phyloP scores from a whole-genome alignment of 2,113 vertebrate species.

The Accipiter virgatus region DNA sequence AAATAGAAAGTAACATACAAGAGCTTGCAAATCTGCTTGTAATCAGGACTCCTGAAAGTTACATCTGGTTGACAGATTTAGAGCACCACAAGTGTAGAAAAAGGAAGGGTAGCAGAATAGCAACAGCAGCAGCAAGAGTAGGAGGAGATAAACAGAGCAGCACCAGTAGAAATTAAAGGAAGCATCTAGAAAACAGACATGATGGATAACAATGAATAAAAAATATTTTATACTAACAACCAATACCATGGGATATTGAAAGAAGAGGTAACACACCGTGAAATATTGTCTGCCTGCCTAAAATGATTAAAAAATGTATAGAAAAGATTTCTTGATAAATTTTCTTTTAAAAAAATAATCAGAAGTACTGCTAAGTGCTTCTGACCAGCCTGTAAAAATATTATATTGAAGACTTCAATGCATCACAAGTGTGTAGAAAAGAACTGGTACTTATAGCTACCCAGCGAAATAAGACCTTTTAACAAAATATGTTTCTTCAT shows the following conservation, averaged over 20 bases:
- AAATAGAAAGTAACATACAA: conserved; percentile 12
- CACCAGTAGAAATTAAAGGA: not conserved
- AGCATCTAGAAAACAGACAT: not conserved
- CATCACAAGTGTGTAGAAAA: not conserved
- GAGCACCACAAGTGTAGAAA: conserved; percentile 23
- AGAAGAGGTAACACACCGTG: not conserved
- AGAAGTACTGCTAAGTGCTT: not conserved
- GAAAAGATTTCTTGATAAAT: not conserved
- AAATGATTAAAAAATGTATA: not conserved
- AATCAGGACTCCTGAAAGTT: conserved; percentile 41
- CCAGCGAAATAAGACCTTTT: not conserved
- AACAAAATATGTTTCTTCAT: not conserved
- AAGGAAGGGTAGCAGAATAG: conserved; percentile 8
- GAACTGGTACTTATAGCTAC: not conserved
- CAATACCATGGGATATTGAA: not conserved
- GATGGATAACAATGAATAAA: not conserved
- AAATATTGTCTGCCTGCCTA: not conserved
- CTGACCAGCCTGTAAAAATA: not conserved
- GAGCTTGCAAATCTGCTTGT: conserved; percentile 58
- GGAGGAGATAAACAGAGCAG: not conserved
- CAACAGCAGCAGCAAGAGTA: not conserved
- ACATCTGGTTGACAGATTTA: conserved; percentile 62
- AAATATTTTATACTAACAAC: not conserved
- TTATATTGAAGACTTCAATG: not conserved
- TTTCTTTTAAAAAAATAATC: not conserved